Percentiles rank a stretch among this genome's conserved stretches.
These are phyloP conservation scores for Aquatica leii DNA, from an alignment of 2,888 invertebrate genomes.

Conservation along the genomic window DNA sequence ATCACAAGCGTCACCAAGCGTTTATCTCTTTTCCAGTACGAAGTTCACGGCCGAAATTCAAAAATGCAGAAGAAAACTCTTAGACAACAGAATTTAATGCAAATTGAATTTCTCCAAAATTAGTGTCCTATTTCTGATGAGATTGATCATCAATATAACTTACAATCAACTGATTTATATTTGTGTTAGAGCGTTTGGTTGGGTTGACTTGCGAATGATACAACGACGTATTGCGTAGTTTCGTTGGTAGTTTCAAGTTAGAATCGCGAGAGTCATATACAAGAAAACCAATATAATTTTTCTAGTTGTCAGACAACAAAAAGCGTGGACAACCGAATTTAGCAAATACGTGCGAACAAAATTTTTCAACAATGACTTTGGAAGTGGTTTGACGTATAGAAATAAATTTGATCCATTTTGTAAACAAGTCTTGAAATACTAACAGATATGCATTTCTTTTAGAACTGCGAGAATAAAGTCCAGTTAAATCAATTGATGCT, in stretches of 20 bases:
- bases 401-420: slow-evolving; percentile 2
- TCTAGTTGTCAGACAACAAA: slow-evolving; percentile 31
- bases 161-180: too few species aligned
- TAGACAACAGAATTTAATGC: not conserved
- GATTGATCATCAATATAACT: too few species aligned
- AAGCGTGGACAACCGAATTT: slow-evolving; percentile 28
- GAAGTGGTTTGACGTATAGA: slow-evolving; percentile 27
- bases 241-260: too few species aligned
- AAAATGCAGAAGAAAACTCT: not conserved
- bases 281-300: slow-evolving; percentile 20
- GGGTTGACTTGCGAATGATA: too few species aligned
- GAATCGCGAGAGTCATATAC: not conserved
- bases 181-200: too few species aligned
- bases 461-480: slow-evolving; percentile 20
- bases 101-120: not conserved
- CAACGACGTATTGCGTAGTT: too few species aligned
- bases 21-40: not conserved
- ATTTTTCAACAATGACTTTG: slow-evolving; percentile 4
- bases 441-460: slow-evolving; percentile 25
- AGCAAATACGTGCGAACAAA: slow-evolving; percentile 27
- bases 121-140: not conserved
- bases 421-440: slow-evolving; percentile 25
- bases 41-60: slow-evolving; percentile 2
- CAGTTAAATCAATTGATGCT: slow-evolving; percentile 18
- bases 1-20: too few species aligned